These are phyloP conservation scores for Eremophila alpestris DNA, from an alignment of 2,797 vertebrate genomes.

Conservation along the genomic window DNA sequence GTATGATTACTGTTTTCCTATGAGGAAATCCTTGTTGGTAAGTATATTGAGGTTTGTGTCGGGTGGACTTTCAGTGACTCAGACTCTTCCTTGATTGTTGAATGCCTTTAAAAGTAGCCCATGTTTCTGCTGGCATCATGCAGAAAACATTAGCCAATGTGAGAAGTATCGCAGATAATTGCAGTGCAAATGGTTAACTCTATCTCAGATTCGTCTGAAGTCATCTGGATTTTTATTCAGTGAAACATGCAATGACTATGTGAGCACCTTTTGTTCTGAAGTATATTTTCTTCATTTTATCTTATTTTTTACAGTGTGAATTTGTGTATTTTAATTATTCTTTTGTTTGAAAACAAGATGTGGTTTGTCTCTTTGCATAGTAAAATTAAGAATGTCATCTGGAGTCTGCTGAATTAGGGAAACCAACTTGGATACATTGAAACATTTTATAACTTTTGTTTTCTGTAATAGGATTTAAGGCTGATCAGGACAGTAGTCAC, in stretches of 20 bases:
- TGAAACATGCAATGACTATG: neutral
- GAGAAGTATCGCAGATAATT: neutral
- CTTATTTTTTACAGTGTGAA: neutral
- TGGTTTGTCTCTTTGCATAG: neutral
- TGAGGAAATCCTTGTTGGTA: neutral
- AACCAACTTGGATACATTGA: neutral
- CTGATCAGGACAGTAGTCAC: neutral
- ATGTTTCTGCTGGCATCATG: neutral
- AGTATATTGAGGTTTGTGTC: neutral
- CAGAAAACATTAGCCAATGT: neutral
- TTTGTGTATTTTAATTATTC: neutral
- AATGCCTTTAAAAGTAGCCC: neutral
- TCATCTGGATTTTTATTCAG: neutral
- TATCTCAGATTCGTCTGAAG: neutral
- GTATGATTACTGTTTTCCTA: neutral
- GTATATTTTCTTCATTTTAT: neutral
- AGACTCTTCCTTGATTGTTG: neutral
- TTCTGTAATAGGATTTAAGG: neutral
- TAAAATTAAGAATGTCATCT: neutral
- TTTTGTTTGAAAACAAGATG: neutral
- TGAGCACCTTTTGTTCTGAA: neutral
- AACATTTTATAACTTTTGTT: neutral
- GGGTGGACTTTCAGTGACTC: neutral
- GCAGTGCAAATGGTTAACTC: neutral
- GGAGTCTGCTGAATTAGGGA: neutral